Evolutionary conservation across 2,888 invertebrate species (phyloP).

Genomic region (Tenthredo scrophulariae): DNA sequence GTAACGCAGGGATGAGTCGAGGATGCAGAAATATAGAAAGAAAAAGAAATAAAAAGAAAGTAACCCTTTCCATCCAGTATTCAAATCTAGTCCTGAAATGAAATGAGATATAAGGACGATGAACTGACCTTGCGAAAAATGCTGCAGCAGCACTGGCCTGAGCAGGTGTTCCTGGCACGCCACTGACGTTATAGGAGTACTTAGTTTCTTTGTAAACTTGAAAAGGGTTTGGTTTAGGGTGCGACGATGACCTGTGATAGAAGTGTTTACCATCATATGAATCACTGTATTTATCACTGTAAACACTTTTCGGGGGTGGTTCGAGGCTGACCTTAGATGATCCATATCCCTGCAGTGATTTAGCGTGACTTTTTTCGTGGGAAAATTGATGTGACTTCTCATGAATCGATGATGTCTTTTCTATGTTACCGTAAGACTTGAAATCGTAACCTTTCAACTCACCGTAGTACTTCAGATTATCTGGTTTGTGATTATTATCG

Average conservation of each 20-base stretch:
- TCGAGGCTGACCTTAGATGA: conserved; percentile 33
- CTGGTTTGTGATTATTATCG: not conserved
- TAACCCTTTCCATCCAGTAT: too few relatives aligned
- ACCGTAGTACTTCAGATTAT: not conserved
- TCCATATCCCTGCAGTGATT: conserved; percentile 67
- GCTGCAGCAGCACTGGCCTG: conserved; percentile 82
- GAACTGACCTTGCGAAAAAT: conserved; percentile 82
- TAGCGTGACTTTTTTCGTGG: conserved; percentile 71
- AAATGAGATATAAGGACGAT: not conserved
- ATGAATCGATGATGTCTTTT: conserved; percentile 61
- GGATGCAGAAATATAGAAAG: not conserved
- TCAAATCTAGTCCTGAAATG: not conserved
- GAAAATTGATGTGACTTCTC: conserved; percentile 71
- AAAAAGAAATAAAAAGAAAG: not conserved
- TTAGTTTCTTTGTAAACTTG: conserved; percentile 79
- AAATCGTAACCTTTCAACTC: conserved; percentile 67
- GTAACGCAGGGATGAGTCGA: not conserved
- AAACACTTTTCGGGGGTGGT: conserved; percentile 61
- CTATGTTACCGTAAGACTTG: conserved; percentile 72
- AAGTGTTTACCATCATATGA: conserved; percentile 62
- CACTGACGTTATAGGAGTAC: conserved; percentile 80
- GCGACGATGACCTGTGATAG: conserved; percentile 67
- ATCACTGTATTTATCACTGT: conserved; percentile 69
- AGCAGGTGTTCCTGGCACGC: conserved; percentile 79
- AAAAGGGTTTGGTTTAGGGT: conserved; percentile 68